A percentile compares a stretch with the other conserved stretches of the same genome.
These are phyloP conservation scores for Odobenus rosmarus DNA, from an alignment of 2,113 vertebrate genomes.

Conservation along the genomic window DNA sequence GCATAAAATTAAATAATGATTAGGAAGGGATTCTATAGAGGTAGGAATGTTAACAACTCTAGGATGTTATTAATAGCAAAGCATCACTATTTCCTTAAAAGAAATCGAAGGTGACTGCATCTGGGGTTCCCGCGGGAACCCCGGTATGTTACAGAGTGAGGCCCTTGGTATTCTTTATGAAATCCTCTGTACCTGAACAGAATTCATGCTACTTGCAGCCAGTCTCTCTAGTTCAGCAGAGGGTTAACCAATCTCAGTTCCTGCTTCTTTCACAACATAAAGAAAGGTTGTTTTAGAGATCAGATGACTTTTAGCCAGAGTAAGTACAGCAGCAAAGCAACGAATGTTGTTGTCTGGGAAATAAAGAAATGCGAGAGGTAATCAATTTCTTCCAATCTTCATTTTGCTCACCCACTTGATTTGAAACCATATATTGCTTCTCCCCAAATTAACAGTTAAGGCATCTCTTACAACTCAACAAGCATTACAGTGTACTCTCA, in stretches of 20 bases:
- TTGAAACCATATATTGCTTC: conserved; percentile 54
- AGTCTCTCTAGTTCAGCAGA: background rate
- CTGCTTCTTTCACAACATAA: background rate
- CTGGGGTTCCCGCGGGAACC: background rate
- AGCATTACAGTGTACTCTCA: conserved; percentile 16
- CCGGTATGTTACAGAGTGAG: background rate
- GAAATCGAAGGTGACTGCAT: background rate
- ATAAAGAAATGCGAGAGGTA: conserved; percentile 58
- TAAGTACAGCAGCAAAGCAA: conserved; percentile 40
- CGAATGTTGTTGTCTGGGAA: conserved; percentile 29
- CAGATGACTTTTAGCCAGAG: conserved; percentile 37
- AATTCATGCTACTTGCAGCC: background rate
- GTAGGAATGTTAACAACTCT: background rate
- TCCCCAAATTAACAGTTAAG: conserved; percentile 65
- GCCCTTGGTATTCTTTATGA: background rate
- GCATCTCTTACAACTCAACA: conserved; percentile 22
- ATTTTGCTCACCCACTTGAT: conserved; percentile 71
- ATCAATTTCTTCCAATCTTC: conserved; percentile 59
- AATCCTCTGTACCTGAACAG: background rate
- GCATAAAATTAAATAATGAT: background rate
- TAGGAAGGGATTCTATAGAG: background rate
- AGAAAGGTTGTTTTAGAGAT: conserved; percentile 6
- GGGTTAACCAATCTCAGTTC: conserved; percentile 42
- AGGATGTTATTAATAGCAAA: background rate
- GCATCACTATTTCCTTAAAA: background rate